phyloP scores from a whole-genome alignment of 2,888 invertebrate genomes.

The Catocala sponsa region DNA sequence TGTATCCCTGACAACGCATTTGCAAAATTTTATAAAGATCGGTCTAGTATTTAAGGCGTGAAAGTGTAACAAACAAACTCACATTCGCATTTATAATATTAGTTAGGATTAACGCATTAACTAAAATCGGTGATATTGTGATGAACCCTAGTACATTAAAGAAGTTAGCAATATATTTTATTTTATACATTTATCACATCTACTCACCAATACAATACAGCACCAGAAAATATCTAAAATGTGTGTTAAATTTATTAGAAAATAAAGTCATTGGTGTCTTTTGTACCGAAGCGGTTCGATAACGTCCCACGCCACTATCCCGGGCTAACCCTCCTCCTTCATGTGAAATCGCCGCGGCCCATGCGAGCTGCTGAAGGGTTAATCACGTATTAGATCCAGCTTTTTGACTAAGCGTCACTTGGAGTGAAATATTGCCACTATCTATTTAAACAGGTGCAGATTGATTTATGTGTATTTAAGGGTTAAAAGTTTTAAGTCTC shows the following conservation, averaged over 20 bases:
- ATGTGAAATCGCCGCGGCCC: constrained; percentile 59
- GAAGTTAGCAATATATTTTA: constrained; percentile 13
- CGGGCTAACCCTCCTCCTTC: constrained; percentile 47
- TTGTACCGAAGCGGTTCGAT: constrained; percentile 49
- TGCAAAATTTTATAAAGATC: no score
- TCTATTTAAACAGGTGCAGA: constrained; percentile 21
- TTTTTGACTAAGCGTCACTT: constrained; percentile 56
- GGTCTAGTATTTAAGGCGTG: no score
- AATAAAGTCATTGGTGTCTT: constrained; percentile 59
- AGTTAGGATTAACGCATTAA: no score
- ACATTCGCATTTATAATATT: neutral
- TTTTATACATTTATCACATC: constrained; percentile 2
- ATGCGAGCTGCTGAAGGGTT: constrained; percentile 57
- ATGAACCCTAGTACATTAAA: no score
- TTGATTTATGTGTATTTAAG: constrained; percentile 49
- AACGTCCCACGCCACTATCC: constrained; percentile 45
- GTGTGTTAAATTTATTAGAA: constrained; percentile 60
- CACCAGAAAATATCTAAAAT: constrained; percentile 29
- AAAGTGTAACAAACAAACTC: no score
- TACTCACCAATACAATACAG: constrained; percentile 17
- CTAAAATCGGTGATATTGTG: no score
- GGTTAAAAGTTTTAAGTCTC: constrained; percentile 3
- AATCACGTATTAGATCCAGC: constrained; percentile 57
- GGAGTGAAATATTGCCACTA: constrained; percentile 41
- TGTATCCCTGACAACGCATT: no score